Evolutionary conservation across 2,797 vertebrate species (phyloP), one percentile per base, ranked within the genome.

Genomic region (Myotis myotis): DNA sequence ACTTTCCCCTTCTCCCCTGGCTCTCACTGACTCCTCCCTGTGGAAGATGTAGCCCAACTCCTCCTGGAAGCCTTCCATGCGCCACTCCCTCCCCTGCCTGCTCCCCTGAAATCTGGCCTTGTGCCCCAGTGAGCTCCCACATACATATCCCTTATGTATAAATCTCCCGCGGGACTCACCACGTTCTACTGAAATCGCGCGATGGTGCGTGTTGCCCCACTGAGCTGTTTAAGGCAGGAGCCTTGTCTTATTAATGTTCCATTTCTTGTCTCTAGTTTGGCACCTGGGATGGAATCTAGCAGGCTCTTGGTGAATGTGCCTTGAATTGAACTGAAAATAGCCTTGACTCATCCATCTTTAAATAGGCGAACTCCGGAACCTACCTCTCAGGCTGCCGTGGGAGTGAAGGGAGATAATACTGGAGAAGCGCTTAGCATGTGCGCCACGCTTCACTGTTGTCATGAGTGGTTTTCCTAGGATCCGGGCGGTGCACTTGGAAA

Each of bases 251-350:
- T 23, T 64, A 51, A 44, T 7, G 33, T 47, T 68, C 19, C 28
- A 17, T 33, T 78, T 79, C 70, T 78, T 71, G 19, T 8, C 60
- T 60, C 82, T 20, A 47, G 20, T 1, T 53, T 6, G 30, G 8
- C 15, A 51, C 60, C 91, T 84, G 49, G 47, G 38, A 71, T 38
- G 55, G 36, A 78, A 79, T 30, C 49, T 72, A 55, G 68, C 8
- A 3, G 49, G n/a, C 41, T 23, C 23, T 83, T 71, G 22, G 38
- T 33, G 49, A 94, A 41, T 3, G 5, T n/a, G 28, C 74, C 91
- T 89, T 38, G 55, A 89, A 60, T 28, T 15, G 75, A 95, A 66
- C 66, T 78, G 55, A 95, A 95, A 85, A 91, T 25, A 85, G 44
- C 55, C 78, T 78, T 64, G 28, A 82, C 74, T 93, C 89, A 70